These are phyloP conservation scores for Ifrita kowaldi DNA, from an alignment of 2,113 vertebrate species.

Conservation along the genomic window DNA sequence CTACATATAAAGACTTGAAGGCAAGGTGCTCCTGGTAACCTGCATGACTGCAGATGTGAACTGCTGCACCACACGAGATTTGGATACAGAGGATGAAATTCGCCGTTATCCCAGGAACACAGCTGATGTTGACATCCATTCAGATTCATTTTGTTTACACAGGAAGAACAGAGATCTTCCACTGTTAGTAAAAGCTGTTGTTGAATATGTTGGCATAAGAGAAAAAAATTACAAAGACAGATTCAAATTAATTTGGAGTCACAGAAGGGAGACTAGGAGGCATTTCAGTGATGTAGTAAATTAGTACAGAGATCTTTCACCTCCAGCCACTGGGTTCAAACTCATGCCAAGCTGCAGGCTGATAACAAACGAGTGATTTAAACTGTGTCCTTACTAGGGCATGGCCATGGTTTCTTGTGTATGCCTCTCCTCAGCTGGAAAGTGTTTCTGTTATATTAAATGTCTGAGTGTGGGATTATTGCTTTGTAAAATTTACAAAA, in stretches of 20 bases:
- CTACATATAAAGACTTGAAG: neutral
- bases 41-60: neutral
- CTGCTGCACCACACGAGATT: neutral
- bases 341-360: slow-evolving; percentile 1
- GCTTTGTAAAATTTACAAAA: neutral
- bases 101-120: neutral
- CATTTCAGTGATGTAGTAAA: slow-evolving; percentile 40
- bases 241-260: slow-evolving; percentile 6
- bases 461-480: neutral
- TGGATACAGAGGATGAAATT: neutral
- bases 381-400: neutral
- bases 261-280: neutral
- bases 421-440: neutral
- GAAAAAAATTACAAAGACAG: neutral
- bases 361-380: slow-evolving; percentile 11
- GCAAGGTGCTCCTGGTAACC: neutral
- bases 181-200: neutral
- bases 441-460: neutral
- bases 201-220: neutral
- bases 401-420: neutral
- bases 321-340: slow-evolving; percentile 28
- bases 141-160: neutral
- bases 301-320: slow-evolving; percentile 36
- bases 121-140: neutral
- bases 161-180: neutral